Percentiles rank a stretch among this genome's conserved stretches.
Conservation (phyloP, 1,140 invertebrate genomes). For the Leucophenga varia region DNA sequence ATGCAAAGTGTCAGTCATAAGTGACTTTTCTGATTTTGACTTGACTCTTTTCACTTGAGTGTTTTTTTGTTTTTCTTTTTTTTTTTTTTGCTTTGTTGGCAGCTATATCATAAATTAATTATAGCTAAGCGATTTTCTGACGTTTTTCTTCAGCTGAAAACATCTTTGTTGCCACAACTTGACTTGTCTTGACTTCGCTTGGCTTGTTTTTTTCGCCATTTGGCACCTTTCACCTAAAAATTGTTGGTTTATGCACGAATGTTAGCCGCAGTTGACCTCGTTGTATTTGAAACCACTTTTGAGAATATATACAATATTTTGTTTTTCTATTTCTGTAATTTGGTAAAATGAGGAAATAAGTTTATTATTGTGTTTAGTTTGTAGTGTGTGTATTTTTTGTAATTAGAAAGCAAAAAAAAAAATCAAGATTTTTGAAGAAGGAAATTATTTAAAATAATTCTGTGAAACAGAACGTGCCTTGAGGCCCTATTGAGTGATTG, state of each 20-base stretch:
- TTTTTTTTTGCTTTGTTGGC: conserved; percentile 33
- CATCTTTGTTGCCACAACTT: conserved; percentile 4
- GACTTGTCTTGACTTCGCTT: conserved; percentile 1
- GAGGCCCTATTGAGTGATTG: too few relatives aligned
- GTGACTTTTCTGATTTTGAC: conserved; percentile 34
- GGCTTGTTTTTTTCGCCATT: conserved; percentile 21
- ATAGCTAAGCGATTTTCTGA: conserved; percentile 41
- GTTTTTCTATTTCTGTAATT: too few relatives aligned
- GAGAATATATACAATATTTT: too few relatives aligned
- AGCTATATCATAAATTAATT: conserved; percentile 36
- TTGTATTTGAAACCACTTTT: too few relatives aligned
- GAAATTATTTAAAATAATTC: too few relatives aligned
- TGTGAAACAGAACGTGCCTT: too few relatives aligned
- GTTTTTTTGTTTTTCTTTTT: too few relatives aligned
- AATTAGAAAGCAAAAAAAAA: too few relatives aligned
- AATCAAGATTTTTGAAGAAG: too few relatives aligned
- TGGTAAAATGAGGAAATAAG: too few relatives aligned
- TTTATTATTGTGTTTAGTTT: too few relatives aligned
- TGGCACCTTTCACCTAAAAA: conserved; percentile 50
- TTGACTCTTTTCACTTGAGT: conserved; percentile 45
- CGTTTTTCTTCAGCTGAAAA: conserved; percentile 34
- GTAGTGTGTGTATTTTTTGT: too few relatives aligned
- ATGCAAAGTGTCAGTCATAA: conserved; percentile 53
- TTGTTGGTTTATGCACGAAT: conserved; percentile 41
- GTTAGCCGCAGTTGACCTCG: conserved; percentile 36